Evolutionary conservation across 2,113 vertebrate genomes (phyloP), one percentile per base, ranked within the genome.

Genomic region (Ellobius talpinus): DNA sequence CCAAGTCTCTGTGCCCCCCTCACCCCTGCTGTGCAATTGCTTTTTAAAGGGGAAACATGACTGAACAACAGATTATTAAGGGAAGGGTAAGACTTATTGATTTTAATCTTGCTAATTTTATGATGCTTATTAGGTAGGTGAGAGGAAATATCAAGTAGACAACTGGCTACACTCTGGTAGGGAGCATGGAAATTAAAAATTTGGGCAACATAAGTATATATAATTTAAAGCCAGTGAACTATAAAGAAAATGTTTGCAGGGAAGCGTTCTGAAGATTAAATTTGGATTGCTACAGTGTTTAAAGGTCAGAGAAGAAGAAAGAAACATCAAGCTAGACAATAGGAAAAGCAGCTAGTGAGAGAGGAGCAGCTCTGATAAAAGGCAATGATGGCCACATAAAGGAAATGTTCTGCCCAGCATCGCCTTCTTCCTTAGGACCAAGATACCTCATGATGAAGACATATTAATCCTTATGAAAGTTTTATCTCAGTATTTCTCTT

Each of bases 401-500:
- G 81, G 45, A 97, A 85, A 86, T 42, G 11, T 39, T 42, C 85
- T 4, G 87, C 90, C 9, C 5, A 74, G 55, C 84, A 14, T 66
- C 29, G 1, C 47, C 73, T 93, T 47, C 77, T 94, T 87, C 72
- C 19, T 93, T 66, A 92, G 72, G 17, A 87, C 91, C 47, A 85
- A 92, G 58, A 72, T 42, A 87, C 11, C 23, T 79, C 50, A 92
- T 82, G 31, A 85, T 87, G 14, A 91, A 94, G 82, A 65, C 29
- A 52, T 87, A 87, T 91, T 88, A 90, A 90, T 11, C 21, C 42
- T 79, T 89, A 2, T 58, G 90, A 72, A 66, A 55, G 24, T 82
- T 81, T 92, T 90, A 89, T 91, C 50, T 70, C 55, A 63, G 50
- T 52, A 17, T 86, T 94, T 92, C 26, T 93, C 93, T 95, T 97